Evolutionary conservation across 2,888 invertebrate genomes (phyloP).

Genomic region (Cryptocheilus praepositus): DNA sequence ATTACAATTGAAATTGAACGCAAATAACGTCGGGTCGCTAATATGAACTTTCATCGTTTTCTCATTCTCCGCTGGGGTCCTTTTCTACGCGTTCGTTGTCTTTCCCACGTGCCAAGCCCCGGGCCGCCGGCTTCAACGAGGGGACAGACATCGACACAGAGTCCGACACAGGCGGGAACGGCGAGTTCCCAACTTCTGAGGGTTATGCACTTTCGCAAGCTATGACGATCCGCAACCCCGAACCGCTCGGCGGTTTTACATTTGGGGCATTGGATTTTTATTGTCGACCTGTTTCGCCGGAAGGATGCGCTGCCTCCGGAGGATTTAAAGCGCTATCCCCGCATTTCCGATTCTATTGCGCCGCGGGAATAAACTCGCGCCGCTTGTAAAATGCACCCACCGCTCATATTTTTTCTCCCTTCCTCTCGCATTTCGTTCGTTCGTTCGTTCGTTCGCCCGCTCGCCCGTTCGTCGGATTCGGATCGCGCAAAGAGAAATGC

Average conservation of each 20-base stretch:
- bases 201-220: slow-evolving; percentile 7
- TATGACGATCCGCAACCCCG: neutral
- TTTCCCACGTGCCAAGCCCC: too few species aligned
- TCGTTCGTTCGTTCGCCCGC: neutral
- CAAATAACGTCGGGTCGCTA: too few species aligned
- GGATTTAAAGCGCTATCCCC: slow-evolving; percentile 45
- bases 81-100: too few species aligned
- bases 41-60: too few species aligned
- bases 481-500: too few species aligned
- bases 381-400: slow-evolving; percentile 27
- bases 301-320: slow-evolving; percentile 26
- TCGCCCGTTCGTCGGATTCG: neutral
- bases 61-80: too few species aligned
- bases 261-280: slow-evolving; percentile 45
- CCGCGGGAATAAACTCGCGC: slow-evolving; percentile 28
- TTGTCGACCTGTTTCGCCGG: slow-evolving; percentile 35
- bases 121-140: too few species aligned
- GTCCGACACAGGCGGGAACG: neutral
- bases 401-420: neutral
- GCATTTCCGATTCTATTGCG: slow-evolving; percentile 32
- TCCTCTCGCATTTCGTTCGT: neutral
- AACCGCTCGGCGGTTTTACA: slow-evolving; percentile 22
- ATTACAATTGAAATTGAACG: too few species aligned
- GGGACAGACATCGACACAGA: too few species aligned
- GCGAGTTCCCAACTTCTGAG: neutral